Conservation (phyloP, 2,888 invertebrate species). For the Polymixis flavicincta region DNA sequence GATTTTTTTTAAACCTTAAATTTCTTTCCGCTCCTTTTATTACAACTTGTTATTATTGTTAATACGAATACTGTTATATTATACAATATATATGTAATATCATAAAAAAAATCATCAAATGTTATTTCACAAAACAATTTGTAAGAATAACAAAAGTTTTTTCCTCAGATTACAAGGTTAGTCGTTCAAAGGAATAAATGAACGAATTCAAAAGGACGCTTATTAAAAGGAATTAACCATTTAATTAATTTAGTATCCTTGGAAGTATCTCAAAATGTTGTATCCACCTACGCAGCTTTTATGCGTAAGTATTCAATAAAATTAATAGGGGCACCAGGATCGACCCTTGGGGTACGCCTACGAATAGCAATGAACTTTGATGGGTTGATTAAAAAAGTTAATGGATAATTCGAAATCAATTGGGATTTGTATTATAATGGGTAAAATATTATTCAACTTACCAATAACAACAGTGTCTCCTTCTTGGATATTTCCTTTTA, state of each 20-base stretch:
- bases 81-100: background rate
- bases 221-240: constrained; percentile 26
- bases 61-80: background rate
- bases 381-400: constrained; percentile 45
- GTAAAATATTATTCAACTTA: constrained; percentile 62
- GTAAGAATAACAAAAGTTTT: background rate
- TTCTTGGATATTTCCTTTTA: constrained; percentile 80
- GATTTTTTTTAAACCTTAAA: background rate
- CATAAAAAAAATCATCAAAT: background rate
- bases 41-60: background rate
- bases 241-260: constrained; percentile 29
- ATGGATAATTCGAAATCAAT: constrained; percentile 29
- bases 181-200: constrained; percentile 23
- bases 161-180: constrained; percentile 1
- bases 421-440: constrained; percentile 10
- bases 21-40: background rate
- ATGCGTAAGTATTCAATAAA: constrained; percentile 39
- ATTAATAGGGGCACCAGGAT: constrained; percentile 37
- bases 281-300: constrained; percentile 26
- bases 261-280: constrained; percentile 26
- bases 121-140: background rate
- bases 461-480: constrained; percentile 83
- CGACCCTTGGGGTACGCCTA: constrained; percentile 44
- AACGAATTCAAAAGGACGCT: constrained; percentile 20
- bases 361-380: constrained; percentile 35